A percentile compares a stretch with the other conserved stretches of the same genome.
Evolutionary conservation across 2,797 vertebrate species (phyloP).

Genomic region (Pseudotriccus pelzelni): DNA sequence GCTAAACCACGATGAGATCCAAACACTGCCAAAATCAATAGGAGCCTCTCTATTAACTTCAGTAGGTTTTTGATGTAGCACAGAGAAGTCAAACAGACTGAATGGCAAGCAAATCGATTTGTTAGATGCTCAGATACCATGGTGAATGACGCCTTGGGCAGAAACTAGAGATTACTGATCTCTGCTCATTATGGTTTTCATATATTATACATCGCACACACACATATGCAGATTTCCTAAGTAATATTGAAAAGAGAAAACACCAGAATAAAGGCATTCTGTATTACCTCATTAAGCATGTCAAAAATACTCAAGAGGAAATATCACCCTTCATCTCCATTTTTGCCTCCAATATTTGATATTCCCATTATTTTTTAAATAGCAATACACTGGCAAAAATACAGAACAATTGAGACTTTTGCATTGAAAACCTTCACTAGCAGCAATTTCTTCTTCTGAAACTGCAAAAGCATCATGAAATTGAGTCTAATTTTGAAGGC

Average conservation of each 20-base stretch:
- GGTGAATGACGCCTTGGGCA: slow-evolving; percentile 12
- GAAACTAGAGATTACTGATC: neutral
- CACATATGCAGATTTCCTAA: neutral
- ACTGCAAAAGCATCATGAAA: neutral
- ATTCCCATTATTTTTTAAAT: neutral
- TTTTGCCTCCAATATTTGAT: neutral
- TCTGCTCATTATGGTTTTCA: neutral
- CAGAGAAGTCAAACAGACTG: neutral
- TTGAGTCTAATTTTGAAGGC: neutral
- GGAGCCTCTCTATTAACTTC: neutral
- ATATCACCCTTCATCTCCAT: neutral
- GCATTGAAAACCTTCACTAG: neutral
- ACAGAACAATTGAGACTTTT: neutral
- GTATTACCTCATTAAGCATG: neutral
- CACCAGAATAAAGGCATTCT: neutral
- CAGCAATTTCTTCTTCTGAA: slow-evolving; percentile 4
- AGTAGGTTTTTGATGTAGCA: neutral
- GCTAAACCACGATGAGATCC: neutral
- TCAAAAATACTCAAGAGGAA: neutral
- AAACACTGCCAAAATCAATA: neutral
- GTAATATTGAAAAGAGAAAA: neutral
- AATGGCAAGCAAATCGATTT: slow-evolving; percentile 21
- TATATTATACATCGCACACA: neutral
- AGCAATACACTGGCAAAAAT: neutral
- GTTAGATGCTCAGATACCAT: neutral